Conservation (phyloP, 2,113 vertebrate species). For the Elephantulus edwardii region DNA sequence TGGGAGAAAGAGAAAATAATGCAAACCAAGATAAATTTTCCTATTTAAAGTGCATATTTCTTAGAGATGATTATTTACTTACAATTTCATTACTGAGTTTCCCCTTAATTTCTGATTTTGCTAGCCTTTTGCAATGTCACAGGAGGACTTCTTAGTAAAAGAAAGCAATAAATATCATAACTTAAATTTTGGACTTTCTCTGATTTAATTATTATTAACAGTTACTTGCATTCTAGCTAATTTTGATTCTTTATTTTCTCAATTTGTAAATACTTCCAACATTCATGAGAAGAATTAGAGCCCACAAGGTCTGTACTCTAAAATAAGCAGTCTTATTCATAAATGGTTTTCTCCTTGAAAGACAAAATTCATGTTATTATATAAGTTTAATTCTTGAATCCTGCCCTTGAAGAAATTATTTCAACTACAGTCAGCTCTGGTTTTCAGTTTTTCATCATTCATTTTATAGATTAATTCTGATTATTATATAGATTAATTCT, state of each 20-base stretch:
- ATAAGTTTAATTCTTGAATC: not conserved
- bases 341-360: not conserved
- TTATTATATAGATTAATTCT: too few species aligned
- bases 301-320: not conserved
- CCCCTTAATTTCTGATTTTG: not conserved
- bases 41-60: not conserved
- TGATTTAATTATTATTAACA: not conserved
- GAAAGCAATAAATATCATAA: not conserved
- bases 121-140: not conserved
- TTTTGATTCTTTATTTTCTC: not conserved
- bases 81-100: constrained; percentile 3
- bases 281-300: not conserved
- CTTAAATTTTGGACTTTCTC: not conserved
- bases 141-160: not conserved
- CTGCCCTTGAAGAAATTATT: not conserved
- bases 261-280: not conserved
- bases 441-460: constrained; percentile 5
- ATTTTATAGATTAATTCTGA: not conserved
- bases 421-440: not conserved
- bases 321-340: not conserved
- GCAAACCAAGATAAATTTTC: constrained; percentile 56
- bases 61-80: constrained; percentile 47
- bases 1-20: constrained; percentile 66
- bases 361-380: not conserved
- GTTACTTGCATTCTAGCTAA: not conserved